Percentiles rank a stretch among this genome's conserved stretches.
Conservation (phyloP, 2,113 vertebrate genomes). For the Himantopus leucocephalus region DNA sequence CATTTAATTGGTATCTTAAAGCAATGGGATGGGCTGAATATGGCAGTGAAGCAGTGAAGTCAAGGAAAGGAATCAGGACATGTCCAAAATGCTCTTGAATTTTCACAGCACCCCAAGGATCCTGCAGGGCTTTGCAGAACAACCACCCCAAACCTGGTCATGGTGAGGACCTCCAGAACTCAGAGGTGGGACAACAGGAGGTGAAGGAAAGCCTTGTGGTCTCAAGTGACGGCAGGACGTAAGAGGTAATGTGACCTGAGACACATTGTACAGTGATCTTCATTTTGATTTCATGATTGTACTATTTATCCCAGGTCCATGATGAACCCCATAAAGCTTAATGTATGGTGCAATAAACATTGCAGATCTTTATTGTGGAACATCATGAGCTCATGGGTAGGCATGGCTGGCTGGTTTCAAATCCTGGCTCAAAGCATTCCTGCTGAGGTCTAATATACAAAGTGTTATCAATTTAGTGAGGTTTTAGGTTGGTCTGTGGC, state of each 20-base stretch:
- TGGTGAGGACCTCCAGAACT: neutral
- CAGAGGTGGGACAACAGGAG: neutral
- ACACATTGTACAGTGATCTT: neutral
- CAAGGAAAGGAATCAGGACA: neutral
- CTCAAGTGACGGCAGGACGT: accelerated
- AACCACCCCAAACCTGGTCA: neutral
- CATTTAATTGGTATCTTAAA: neutral
- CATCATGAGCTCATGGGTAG: neutral
- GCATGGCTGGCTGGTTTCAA: neutral
- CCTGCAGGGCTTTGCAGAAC: neutral
- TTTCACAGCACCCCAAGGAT: neutral
- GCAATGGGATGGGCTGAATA: neutral
- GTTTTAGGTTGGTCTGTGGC: neutral
- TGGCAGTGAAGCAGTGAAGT: neutral
- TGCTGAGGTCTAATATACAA: neutral
- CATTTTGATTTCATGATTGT: neutral
- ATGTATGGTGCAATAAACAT: neutral
- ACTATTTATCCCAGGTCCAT: neutral
- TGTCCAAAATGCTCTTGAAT: neutral
- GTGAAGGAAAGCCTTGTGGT: neutral
- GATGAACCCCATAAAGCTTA: neutral
- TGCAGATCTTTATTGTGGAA: neutral
- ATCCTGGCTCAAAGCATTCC: neutral
- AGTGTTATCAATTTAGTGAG: neutral
- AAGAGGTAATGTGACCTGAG: neutral